Percentiles rank a stretch among this genome's conserved stretches.
These are phyloP conservation scores for Tetramorium simillimum DNA, from an alignment of 1,140 invertebrate species.

Conservation along the genomic window DNA sequence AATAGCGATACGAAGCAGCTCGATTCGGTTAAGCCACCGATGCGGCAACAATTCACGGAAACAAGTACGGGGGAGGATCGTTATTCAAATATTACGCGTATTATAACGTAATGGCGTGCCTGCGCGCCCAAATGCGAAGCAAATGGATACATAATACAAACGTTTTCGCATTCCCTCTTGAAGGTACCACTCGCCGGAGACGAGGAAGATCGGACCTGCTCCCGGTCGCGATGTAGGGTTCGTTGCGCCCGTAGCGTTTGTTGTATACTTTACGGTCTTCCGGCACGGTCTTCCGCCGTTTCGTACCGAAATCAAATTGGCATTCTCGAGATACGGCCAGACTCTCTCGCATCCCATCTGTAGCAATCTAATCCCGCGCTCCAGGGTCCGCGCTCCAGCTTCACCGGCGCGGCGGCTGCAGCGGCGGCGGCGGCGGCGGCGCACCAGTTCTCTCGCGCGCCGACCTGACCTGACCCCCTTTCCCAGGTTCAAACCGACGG, in stretches of 20 bases:
- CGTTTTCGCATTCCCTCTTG: conserved; percentile 29
- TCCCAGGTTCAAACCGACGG: conserved; percentile 39
- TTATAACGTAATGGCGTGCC: neutral
- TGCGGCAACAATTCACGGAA: neutral
- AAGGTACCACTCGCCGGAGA: neutral
- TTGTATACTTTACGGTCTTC: conserved; percentile 71
- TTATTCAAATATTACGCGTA: conserved; percentile 10
- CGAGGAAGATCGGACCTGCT: neutral
- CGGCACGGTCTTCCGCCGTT: conserved; percentile 57
- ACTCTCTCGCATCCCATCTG: conserved; percentile 80
- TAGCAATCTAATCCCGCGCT: conserved; percentile 82
- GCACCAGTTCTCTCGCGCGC: conserved; percentile 35
- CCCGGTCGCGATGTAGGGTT: conserved; percentile 35
- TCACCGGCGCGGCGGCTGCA: neutral
- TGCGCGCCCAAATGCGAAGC: neutral
- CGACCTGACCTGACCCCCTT: conserved; percentile 30
- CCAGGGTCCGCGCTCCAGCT: conserved; percentile 65
- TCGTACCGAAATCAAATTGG: conserved; percentile 79
- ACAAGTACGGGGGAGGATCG: neutral
- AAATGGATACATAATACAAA: neutral
- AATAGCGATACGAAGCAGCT: neutral
- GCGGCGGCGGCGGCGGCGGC: conserved; percentile 18
- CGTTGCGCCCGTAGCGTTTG: conserved; percentile 66
- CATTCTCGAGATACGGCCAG: conserved; percentile 77
- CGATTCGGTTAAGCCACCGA: neutral